These are phyloP conservation scores for Hyla sarda DNA, from an alignment of 2,113 vertebrate species.

Conservation along the genomic window DNA sequence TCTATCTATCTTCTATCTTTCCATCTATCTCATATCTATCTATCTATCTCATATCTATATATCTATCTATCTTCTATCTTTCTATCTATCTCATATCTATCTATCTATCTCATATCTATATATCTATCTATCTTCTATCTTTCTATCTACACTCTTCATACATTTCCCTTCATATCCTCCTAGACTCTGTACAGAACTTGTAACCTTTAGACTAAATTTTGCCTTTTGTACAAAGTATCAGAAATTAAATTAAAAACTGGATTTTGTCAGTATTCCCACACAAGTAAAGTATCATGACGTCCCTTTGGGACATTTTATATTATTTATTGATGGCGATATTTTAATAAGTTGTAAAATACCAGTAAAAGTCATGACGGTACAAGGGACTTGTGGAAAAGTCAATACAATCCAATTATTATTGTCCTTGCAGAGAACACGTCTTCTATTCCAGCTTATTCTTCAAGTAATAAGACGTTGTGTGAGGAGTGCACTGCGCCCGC, in stretches of 20 bases:
- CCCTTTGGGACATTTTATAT: constrained; percentile 45
- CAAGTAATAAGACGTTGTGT: constrained; percentile 13
- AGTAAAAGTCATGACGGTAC: constrained; percentile 41
- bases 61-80: not conserved
- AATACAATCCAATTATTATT: constrained; percentile 48
- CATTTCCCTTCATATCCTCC: not conserved
- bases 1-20: too few species aligned
- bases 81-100: not conserved
- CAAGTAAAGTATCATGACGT: not conserved
- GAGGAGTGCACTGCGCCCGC: not conserved
- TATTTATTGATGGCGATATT: constrained; percentile 51
- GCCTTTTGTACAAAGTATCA: constrained; percentile 41
- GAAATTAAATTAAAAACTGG: constrained; percentile 31
- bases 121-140: not conserved
- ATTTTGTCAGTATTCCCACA: constrained; percentile 36
- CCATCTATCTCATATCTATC: too few species aligned
- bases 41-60: too few species aligned
- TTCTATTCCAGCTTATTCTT: constrained; percentile 30
- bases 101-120: not conserved
- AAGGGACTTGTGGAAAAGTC: constrained; percentile 42
- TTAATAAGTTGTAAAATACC: constrained; percentile 55
- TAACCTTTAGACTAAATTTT: constrained; percentile 41
- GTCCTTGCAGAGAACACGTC: constrained; percentile 33
- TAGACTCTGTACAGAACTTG: not conserved
- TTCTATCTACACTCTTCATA: too few species aligned